Evolutionary conservation across 2,797 vertebrate genomes (phyloP).

Genomic region (Oceanodroma leucorhoa): DNA sequence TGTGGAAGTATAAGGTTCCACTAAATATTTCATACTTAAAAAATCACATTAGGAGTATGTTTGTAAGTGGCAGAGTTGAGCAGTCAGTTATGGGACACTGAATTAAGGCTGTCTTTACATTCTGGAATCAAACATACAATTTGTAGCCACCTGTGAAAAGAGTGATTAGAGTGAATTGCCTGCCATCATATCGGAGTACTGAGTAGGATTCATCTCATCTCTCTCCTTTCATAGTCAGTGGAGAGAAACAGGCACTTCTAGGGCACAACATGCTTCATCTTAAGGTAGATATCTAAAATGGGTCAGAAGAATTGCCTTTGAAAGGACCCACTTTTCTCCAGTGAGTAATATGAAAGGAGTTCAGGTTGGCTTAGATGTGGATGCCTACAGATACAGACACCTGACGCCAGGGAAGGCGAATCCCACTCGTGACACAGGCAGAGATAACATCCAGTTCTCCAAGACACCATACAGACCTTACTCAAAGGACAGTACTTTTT

Average conservation of each 20-base stretch:
- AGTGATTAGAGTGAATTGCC: neutral
- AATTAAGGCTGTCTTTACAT: neutral
- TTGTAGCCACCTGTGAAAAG: neutral
- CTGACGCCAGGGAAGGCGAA: neutral
- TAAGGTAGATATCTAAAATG: neutral
- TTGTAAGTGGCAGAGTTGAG: neutral
- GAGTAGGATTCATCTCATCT: neutral
- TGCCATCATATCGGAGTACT: neutral
- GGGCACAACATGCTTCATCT: neutral
- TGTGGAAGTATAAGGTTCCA: neutral
- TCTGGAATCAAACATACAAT: neutral
- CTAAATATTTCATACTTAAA: neutral
- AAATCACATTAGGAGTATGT: neutral
- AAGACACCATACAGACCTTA: neutral
- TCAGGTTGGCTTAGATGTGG: neutral
- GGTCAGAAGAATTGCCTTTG: conserved; percentile 1
- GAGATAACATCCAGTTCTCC: neutral
- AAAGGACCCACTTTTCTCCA: neutral
- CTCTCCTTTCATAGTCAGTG: neutral
- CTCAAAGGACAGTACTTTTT: neutral
- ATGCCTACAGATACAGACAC: neutral
- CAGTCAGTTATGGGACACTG: neutral
- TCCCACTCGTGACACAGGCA: neutral
- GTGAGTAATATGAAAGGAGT: neutral
- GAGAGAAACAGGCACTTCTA: neutral